Evolutionary conservation across 2,797 vertebrate genomes (phyloP).

Genomic region (Lithobates sylvaticus): DNA sequence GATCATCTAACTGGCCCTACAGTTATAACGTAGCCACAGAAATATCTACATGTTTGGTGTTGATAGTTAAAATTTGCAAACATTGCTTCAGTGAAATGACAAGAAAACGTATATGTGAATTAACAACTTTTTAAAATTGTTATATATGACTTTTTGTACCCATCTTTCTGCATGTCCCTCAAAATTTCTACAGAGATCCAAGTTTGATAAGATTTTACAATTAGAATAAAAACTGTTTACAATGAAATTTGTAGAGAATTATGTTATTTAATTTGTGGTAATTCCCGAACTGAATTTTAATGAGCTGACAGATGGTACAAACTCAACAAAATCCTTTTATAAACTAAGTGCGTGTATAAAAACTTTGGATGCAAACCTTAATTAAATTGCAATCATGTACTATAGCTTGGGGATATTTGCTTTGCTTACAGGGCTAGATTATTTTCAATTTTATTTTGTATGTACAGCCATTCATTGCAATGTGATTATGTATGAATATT

Average conservation of each 20-base stretch:
- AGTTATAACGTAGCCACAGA: too few species aligned
- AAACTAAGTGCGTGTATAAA: conserved; percentile 45
- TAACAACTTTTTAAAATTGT: too few species aligned
- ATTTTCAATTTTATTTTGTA: conserved; percentile 42
- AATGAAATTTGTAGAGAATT: conserved; percentile 59
- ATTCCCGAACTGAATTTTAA: conserved; percentile 60
- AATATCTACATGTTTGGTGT: too few species aligned
- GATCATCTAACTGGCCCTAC: too few species aligned
- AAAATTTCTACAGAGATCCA: conserved; percentile 11
- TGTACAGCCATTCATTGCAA: conserved; percentile 56
- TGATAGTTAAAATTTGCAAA: too few species aligned
- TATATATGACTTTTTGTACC: too few species aligned
- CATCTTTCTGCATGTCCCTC: background rate
- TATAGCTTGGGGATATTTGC: conserved; percentile 52
- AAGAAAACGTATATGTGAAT: too few species aligned
- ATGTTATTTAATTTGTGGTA: conserved; percentile 63
- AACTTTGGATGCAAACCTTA: conserved; percentile 56
- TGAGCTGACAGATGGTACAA: conserved; percentile 61
- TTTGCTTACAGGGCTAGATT: conserved; percentile 54
- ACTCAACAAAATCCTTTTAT: conserved; percentile 57
- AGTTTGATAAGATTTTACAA: conserved; percentile 43
- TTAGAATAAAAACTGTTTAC: conserved; percentile 51
- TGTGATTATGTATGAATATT: conserved; percentile 47
- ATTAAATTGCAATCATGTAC: conserved; percentile 60
- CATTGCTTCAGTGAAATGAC: too few species aligned